Base-by-base conservation (phyloP, 2,888 invertebrate species). In the Aleiodes alternator region DNA sequence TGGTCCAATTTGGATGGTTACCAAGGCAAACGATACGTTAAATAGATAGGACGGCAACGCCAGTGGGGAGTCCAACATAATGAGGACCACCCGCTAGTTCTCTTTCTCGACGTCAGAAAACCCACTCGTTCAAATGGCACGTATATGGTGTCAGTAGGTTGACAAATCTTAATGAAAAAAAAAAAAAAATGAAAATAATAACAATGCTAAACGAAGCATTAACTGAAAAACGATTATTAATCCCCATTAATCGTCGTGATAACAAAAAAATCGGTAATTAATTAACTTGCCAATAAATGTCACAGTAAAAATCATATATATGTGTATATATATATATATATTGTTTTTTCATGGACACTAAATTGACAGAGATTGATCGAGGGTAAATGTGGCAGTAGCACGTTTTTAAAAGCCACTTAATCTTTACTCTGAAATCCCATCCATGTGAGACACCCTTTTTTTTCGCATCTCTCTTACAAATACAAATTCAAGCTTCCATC, bases 1-100 rank as follows among this genome's bases (percentile, higher is more conserved):
- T 83, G 85, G 85, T 85, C 88, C 88, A 88, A 89, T 89, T 89
- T 89, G 88, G 89, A 87, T 85, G 87, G 86, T 88, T 88, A 89
- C 89, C 88, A 88, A 88, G 88, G 86, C 87, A 88, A 89, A 88
- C 88, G 89, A 89, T 88, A 88, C 88, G 88, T 89, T 89, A 87
- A 88, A 89, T 88, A 89, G 89, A 89, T 89, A 89, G 89, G 87
- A 88, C 84, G 84, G 84, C 84, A 84, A 76, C 81, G 80, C 55
- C 87, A 79, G 86, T 83, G 84, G 85, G 86, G 86, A 84, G 82
- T 70, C 77, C 72, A 79, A 85, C 87, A 85, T 89, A 89, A 89
- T 89, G 89, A 89, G 89, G 89, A 89, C 89, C 89, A 89, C 89
- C 89, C 89, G 88, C 87, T 82, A 85, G 83, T 85, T 80, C 82